Evolutionary conservation across 2,113 vertebrate genomes (phyloP).

Genomic region (Rousettus leschenaultii): DNA sequence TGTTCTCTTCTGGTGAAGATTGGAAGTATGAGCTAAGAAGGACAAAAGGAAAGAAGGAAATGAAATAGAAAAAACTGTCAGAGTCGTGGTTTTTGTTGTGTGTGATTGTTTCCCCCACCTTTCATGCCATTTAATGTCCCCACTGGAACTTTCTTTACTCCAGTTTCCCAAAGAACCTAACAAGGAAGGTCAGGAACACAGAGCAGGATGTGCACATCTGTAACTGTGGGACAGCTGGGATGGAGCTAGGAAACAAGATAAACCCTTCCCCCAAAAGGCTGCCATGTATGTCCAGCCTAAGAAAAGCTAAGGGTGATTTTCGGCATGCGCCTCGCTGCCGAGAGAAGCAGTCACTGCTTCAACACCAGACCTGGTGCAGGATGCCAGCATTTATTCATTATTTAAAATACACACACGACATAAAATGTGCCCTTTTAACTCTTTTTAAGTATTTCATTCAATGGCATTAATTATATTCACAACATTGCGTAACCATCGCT

Average conservation of each 20-base stretch:
- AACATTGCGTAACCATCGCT: neutral
- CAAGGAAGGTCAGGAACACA: neutral
- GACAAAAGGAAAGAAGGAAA: neutral
- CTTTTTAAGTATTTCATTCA: neutral
- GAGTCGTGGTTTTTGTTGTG: neutral
- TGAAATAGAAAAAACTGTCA: neutral
- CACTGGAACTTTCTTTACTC: neutral
- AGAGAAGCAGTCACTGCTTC: neutral
- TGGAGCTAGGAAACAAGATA: neutral
- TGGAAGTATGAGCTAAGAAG: neutral
- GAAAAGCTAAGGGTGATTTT: neutral
- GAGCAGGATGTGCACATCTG: accelerated
- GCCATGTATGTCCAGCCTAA: neutral
- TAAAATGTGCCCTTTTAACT: neutral
- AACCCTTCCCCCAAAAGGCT: neutral
- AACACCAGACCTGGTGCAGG: neutral
- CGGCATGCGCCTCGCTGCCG: neutral
- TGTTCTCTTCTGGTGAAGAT: neutral
- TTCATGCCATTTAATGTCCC: neutral
- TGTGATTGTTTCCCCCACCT: neutral
- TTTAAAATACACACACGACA: neutral
- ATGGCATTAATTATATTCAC: neutral
- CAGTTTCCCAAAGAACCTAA: neutral
- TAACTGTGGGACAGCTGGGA: accelerated
- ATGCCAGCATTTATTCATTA: neutral